These are phyloP conservation scores for Callocephalon fimbriatum DNA, from an alignment of 2,113 vertebrate genomes.

Conservation along the genomic window DNA sequence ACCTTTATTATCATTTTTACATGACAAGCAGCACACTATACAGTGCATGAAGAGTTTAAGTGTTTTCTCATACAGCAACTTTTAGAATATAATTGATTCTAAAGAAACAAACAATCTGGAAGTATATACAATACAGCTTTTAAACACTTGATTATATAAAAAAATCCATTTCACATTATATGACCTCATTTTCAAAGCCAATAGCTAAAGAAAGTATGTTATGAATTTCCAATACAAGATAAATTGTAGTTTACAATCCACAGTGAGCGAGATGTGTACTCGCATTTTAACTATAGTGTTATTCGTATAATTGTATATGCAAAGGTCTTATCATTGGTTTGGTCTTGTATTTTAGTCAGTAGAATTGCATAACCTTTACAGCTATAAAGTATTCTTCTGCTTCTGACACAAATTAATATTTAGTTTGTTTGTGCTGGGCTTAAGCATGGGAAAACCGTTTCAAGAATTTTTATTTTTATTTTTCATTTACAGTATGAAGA, in stretches of 20 bases:
- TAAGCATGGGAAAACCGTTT: neutral
- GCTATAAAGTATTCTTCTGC: neutral
- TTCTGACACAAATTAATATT: neutral
- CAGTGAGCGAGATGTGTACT: constrained; percentile 34
- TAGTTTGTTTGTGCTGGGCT: neutral
- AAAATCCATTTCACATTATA: constrained; percentile 74
- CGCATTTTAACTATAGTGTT: constrained; percentile 55
- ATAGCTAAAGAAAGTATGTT: constrained; percentile 64
- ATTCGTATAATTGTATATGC: constrained; percentile 48
- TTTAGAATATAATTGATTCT: constrained; percentile 66
- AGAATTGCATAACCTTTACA: neutral
- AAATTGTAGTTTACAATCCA: constrained; percentile 66
- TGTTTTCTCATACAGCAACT: constrained; percentile 48
- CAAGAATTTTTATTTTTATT: neutral
- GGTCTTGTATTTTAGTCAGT: constrained; percentile 17
- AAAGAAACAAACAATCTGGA: constrained; percentile 67
- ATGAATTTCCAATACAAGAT: constrained; percentile 70
- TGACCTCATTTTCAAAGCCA: constrained; percentile 72
- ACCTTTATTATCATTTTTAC: constrained; percentile 38
- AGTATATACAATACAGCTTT: constrained; percentile 51
- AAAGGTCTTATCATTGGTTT: constrained; percentile 52
- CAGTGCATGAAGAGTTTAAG: constrained; percentile 42
- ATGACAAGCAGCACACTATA: neutral
- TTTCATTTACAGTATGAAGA: neutral
- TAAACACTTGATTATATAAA: constrained; percentile 71